Evolutionary conservation across 2,797 vertebrate species (phyloP).

Genomic region (Gymnodraco acuticeps): DNA sequence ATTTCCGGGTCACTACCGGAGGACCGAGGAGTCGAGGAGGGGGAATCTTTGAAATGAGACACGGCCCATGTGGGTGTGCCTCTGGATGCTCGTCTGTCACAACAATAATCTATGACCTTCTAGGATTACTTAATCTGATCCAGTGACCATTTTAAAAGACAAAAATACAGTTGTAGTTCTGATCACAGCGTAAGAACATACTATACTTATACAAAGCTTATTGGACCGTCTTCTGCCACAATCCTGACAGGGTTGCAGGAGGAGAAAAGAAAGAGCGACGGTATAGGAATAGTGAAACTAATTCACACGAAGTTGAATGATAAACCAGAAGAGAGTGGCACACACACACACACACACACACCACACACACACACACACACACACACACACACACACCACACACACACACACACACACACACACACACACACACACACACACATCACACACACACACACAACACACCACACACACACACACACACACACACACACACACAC

Average conservation of each 20-base stretch:
- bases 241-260: background rate
- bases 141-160: background rate
- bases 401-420: background rate
- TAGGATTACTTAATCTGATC: background rate
- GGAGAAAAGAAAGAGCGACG: background rate
- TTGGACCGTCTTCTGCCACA: background rate
- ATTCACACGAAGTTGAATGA: background rate
- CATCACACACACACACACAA: too few species aligned
- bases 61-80: background rate
- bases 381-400: too few species aligned
- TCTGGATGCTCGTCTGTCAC: background rate
- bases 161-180: background rate
- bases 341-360: too few species aligned
- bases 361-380: conserved; percentile 27
- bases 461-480: too few species aligned
- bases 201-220: too few species aligned
- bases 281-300: background rate
- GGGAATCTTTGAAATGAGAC: too few species aligned
- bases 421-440: too few species aligned
- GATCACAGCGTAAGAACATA: background rate
- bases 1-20: too few species aligned
- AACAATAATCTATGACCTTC: background rate
- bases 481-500: too few species aligned
- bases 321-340: conserved; percentile 3
- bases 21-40: too few species aligned